Evolutionary conservation across 1,140 invertebrate genomes (phyloP).

Genomic region (Drosophila sturtevanti): DNA sequence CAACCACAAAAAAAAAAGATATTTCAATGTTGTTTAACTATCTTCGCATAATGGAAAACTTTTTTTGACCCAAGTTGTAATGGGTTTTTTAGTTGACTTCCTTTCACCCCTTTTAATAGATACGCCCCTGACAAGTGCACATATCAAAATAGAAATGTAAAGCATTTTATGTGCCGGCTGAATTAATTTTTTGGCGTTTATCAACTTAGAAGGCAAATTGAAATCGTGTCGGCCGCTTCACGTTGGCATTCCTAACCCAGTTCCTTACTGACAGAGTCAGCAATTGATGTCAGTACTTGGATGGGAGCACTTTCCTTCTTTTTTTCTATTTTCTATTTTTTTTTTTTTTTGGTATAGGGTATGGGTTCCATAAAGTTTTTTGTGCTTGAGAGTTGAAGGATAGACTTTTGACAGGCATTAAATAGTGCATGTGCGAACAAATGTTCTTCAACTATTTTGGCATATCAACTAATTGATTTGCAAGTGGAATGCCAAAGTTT

Average conservation of each 20-base stretch:
- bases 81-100: background rate
- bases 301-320: background rate
- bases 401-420: constrained; percentile 44
- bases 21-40: constrained; percentile 5
- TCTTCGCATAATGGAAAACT: background rate
- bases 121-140: background rate
- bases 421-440: constrained; percentile 7
- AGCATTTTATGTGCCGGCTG: constrained; percentile 50
- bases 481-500: constrained; percentile 47
- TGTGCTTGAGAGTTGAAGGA: background rate
- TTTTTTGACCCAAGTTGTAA: background rate
- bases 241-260: constrained; percentile 67
- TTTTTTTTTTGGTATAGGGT: background rate
- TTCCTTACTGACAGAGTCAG: constrained; percentile 52
- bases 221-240: constrained; percentile 63
- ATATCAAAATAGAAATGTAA: constrained; percentile 28
- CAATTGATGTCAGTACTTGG: constrained; percentile 36
- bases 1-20: background rate
- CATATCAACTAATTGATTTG: constrained; percentile 76
- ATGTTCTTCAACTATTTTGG: constrained; percentile 49
- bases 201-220: constrained; percentile 69
- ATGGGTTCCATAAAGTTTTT: constrained; percentile 10
- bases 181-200: constrained; percentile 77
- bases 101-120: background rate
- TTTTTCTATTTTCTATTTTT: background rate